These are phyloP conservation scores for Balearica regulorum DNA, from an alignment of 2,797 vertebrate genomes.

Conservation along the genomic window DNA sequence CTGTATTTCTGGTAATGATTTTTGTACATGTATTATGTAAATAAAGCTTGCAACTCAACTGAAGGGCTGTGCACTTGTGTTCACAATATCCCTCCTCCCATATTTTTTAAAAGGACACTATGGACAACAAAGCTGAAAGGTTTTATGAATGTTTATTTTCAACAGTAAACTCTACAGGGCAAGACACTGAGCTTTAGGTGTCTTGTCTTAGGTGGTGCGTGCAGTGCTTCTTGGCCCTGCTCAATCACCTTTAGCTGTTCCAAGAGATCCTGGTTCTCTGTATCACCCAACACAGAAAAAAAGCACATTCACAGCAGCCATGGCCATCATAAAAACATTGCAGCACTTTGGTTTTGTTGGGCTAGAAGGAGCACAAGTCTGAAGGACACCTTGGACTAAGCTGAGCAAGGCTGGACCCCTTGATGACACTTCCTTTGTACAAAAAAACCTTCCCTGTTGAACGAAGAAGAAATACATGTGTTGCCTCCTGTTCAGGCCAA, in stretches of 20 bases:
- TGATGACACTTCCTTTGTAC: background rate
- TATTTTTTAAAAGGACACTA: background rate
- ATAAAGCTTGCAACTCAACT: background rate
- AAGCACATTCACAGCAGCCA: background rate
- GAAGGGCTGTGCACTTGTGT: background rate
- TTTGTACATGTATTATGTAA: background rate
- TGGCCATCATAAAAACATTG: background rate
- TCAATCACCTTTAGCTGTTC: background rate
- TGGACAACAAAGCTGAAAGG: background rate
- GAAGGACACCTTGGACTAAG: background rate
- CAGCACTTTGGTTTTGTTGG: background rate
- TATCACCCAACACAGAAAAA: background rate
- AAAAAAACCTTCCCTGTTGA: background rate
- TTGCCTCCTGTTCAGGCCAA: background rate
- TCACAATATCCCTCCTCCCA: background rate
- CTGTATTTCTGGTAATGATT: background rate
- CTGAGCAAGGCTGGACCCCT: background rate
- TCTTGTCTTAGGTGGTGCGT: background rate
- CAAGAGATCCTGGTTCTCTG: background rate
- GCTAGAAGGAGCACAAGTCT: background rate
- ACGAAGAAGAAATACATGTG: background rate
- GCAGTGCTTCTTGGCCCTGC: too few species aligned
- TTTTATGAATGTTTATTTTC: background rate
- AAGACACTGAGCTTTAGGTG: background rate
- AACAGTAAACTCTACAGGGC: background rate